phyloP scores from a whole-genome alignment of 2,113 vertebrate genomes.

The Periophthalmodon schlosseri region DNA sequence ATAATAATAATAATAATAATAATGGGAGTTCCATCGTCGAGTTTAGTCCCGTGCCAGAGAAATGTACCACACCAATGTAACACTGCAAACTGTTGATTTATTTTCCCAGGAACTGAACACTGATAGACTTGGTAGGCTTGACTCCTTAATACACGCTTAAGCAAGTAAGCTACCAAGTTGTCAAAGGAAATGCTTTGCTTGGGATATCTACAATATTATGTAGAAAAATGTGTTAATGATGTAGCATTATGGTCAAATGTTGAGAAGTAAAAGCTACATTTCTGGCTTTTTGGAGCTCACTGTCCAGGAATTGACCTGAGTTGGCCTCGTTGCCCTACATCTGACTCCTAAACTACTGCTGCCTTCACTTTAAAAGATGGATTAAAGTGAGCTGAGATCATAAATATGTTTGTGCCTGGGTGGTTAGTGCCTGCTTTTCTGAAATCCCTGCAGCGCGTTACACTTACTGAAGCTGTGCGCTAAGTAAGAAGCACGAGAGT shows the following conservation, averaged over 20 bases:
- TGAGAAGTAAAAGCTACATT: not conserved
- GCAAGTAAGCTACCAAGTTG: too few relatives aligned
- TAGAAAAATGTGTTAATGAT: too few relatives aligned
- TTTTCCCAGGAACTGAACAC: too few relatives aligned
- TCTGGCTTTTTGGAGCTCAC: not conserved
- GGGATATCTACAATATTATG: too few relatives aligned
- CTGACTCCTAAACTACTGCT: conserved; percentile 45
- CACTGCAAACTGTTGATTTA: too few relatives aligned
- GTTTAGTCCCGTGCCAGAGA: too few relatives aligned
- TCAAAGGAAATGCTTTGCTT: too few relatives aligned
- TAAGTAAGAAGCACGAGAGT: conserved; percentile 65
- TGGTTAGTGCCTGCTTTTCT: conserved; percentile 53
- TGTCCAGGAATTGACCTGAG: conserved; percentile 22
- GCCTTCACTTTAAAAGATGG: conserved; percentile 37
- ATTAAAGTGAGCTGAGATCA: conserved; percentile 55
- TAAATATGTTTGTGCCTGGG: conserved; percentile 64
- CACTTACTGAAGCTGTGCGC: conserved; percentile 48
- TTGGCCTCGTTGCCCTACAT: conserved; percentile 15
- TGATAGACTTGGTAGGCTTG: too few relatives aligned
- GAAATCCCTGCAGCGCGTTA: conserved; percentile 64
- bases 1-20: too few relatives aligned
- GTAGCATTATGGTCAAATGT: not conserved
- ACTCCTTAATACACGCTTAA: too few relatives aligned
- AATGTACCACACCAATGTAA: too few relatives aligned
- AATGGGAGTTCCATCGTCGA: too few relatives aligned